These are phyloP conservation scores for Mycogona germanica DNA, from an alignment of 2,888 invertebrate genomes.

Conservation along the genomic window DNA sequence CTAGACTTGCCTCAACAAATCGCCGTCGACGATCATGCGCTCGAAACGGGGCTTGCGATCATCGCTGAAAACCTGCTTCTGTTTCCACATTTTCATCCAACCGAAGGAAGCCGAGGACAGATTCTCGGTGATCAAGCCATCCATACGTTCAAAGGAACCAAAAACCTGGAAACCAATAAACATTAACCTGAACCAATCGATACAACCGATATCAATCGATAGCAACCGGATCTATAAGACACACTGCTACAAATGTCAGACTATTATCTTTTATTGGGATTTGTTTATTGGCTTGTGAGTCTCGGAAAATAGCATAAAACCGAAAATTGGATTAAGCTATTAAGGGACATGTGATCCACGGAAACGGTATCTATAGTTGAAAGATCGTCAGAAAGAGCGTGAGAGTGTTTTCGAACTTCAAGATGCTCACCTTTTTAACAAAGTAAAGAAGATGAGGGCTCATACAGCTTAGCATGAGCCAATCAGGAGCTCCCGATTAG, in stretches of 20 bases:
- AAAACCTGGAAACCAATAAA: constrained; percentile 13
- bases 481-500: too few species aligned
- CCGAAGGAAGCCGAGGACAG: constrained; percentile 20
- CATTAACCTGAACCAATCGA: background rate
- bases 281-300: too few species aligned
- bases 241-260: too few species aligned
- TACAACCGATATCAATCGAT: too few species aligned
- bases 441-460: constrained; percentile 20
- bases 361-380: too few species aligned
- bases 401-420: too few species aligned
- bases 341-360: too few species aligned
- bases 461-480: constrained; percentile 21
- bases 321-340: too few species aligned
- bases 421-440: constrained; percentile 18
- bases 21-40: constrained; percentile 9
- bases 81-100: constrained; percentile 20
- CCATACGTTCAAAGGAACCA: constrained; percentile 23
- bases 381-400: too few species aligned
- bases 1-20: constrained; percentile 11
- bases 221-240: too few species aligned
- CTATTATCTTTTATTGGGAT: too few species aligned
- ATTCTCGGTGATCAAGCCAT: constrained; percentile 24
- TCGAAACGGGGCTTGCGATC: constrained; percentile 8
- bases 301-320: too few species aligned
- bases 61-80: constrained; percentile 12